Conservation (phyloP, 2,888 invertebrate species). For the Apamea anceps region DNA sequence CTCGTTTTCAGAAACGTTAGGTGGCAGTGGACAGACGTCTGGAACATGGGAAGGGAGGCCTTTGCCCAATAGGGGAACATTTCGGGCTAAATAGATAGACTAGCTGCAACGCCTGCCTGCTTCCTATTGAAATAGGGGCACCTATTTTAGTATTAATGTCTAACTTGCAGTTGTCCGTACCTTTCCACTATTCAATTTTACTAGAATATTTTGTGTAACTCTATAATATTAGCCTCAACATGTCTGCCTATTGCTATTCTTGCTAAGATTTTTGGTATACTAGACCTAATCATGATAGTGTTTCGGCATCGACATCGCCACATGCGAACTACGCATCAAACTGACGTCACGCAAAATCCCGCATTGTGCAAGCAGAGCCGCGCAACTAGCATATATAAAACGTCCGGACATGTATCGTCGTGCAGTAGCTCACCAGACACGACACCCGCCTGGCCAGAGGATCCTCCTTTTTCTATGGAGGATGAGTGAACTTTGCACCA, state of each 20-base stretch:
- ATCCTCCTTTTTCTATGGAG: neutral
- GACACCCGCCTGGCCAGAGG: neutral
- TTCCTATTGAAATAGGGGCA: too few species aligned
- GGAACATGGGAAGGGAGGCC: neutral
- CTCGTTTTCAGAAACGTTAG: neutral
- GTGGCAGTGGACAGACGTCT: neutral
- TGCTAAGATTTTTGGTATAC: too few species aligned
- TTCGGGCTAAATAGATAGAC: neutral
- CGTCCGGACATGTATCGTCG: too few species aligned
- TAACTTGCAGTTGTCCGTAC: too few species aligned
- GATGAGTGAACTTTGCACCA: neutral
- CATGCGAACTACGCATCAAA: neutral
- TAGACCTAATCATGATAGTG: neutral
- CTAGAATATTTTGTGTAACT: too few species aligned
- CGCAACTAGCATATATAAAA: neutral
- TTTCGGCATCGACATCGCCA: neutral
- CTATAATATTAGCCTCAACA: neutral
- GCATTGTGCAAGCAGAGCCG: neutral
- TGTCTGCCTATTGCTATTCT: neutral
- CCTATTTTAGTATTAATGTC: too few species aligned
- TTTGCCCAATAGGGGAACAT: neutral
- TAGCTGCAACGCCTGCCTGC: neutral
- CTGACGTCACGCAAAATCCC: neutral
- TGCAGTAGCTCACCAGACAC: too few species aligned
- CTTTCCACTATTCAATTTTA: neutral